Evolutionary conservation across 2,113 vertebrate species (phyloP).

Genomic region (Notarius quadriscutis): DNA sequence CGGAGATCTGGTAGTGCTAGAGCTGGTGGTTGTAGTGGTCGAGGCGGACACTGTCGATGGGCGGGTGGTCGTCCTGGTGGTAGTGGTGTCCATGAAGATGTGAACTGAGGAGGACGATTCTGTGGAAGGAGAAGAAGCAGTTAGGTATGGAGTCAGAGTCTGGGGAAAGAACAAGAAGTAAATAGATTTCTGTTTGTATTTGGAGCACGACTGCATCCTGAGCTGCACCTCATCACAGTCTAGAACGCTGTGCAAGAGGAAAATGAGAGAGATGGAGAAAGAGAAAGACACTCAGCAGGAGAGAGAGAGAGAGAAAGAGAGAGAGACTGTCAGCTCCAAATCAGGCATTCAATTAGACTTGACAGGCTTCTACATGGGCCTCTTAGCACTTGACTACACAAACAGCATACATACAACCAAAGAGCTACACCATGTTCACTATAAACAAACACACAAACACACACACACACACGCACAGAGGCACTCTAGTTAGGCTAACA

Average conservation of each 20-base stretch:
- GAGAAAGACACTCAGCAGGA: not conserved
- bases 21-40: slow-evolving; percentile 62
- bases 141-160: not conserved
- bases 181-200: not conserved
- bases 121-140: slow-evolving; percentile 56
- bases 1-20: slow-evolving; percentile 71
- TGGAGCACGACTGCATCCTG: not conserved
- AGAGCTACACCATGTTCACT: slow-evolving; percentile 43
- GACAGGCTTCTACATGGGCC: slow-evolving; percentile 52
- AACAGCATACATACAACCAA: not conserved
- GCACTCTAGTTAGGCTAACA: slow-evolving; percentile 15
- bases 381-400: slow-evolving; percentile 27
- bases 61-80: slow-evolving; percentile 65
- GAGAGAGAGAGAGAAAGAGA: slow-evolving; percentile 27
- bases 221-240: not conserved
- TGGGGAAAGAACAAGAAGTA: not conserved
- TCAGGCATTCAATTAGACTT: slow-evolving; percentile 53
- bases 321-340: slow-evolving; percentile 35
- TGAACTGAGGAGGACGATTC: slow-evolving; percentile 81
- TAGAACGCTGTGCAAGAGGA: not conserved
- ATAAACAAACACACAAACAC: not conserved
- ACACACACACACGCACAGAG: not conserved
- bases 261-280: not conserved
- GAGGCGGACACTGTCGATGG: slow-evolving; percentile 66
- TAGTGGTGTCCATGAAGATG: slow-evolving; percentile 79